These are phyloP conservation scores for Hirtodrosophila confusa DNA, from an alignment of 2,888 invertebrate species.

Conservation along the genomic window DNA sequence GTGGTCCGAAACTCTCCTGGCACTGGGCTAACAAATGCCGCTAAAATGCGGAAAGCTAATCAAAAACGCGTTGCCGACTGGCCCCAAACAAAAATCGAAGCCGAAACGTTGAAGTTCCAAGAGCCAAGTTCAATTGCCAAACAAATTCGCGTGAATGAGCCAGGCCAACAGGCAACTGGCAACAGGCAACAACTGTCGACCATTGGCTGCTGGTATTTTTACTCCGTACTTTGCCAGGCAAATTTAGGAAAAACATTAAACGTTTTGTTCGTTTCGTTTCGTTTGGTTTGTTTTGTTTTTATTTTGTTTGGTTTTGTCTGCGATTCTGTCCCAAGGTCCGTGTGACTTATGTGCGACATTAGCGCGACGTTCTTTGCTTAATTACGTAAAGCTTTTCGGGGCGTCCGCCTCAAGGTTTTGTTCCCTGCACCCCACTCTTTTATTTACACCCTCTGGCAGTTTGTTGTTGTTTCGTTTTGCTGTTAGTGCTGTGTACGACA, in stretches of 20 bases:
- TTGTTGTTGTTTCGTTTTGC: slow-evolving; percentile 17
- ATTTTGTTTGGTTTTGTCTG: slow-evolving; percentile 33
- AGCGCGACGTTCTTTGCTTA: slow-evolving; percentile 78
- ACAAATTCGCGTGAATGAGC: slow-evolving; percentile 81
- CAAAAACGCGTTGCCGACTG: slow-evolving; percentile 79
- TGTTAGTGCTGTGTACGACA: slow-evolving; percentile 67
- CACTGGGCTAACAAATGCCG: slow-evolving; percentile 65
- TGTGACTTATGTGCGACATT: slow-evolving; percentile 80
- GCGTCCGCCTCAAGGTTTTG: slow-evolving; percentile 28
- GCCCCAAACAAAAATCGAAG: slow-evolving; percentile 55
- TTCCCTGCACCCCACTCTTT: background rate
- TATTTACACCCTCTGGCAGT: background rate
- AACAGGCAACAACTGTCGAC: slow-evolving; percentile 21
- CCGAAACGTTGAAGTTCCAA: slow-evolving; percentile 64
- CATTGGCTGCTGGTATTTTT: slow-evolving; percentile 68
- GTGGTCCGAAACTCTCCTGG: slow-evolving; percentile 46
- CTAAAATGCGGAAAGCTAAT: slow-evolving; percentile 82
- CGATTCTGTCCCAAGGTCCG: slow-evolving; percentile 44
- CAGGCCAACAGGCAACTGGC: slow-evolving; percentile 9
- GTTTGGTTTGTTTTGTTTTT: slow-evolving; percentile 7
- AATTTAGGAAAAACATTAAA: slow-evolving; percentile 75
- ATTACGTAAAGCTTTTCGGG: slow-evolving; percentile 74
- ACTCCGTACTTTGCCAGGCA: slow-evolving; percentile 59
- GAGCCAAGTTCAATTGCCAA: slow-evolving; percentile 83
- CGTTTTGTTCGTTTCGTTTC: slow-evolving; percentile 63